Evolutionary conservation across 2,113 vertebrate genomes (phyloP).

Genomic region (Gymnocephalus cernua): DNA sequence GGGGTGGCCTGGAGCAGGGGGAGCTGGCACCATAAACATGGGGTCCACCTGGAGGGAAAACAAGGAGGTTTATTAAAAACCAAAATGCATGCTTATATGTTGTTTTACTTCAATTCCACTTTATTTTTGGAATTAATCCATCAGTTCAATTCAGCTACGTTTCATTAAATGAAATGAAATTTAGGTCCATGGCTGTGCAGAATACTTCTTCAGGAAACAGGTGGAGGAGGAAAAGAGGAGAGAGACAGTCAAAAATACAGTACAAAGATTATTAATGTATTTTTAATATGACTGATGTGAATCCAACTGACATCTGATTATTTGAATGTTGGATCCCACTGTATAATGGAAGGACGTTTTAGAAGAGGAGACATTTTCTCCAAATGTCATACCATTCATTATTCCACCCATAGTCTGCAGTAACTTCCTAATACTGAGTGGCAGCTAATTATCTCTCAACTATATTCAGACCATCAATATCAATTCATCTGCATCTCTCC

Average conservation of each 20-base stretch:
- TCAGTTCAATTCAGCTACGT: background rate
- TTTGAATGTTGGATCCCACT: slow-evolving; percentile 20
- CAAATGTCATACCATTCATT: slow-evolving; percentile 60
- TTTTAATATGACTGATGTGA: slow-evolving; percentile 19
- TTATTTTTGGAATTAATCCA: background rate
- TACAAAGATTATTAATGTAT: slow-evolving; percentile 6
- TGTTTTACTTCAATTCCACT: background rate
- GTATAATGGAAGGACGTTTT: slow-evolving; percentile 37
- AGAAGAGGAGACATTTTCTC: slow-evolving; percentile 47
- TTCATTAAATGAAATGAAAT: slow-evolving; percentile 23
- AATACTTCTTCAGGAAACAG: background rate
- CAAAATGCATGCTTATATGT: background rate
- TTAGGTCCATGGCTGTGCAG: background rate
- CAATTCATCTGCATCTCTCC: background rate
- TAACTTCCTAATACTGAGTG: slow-evolving; percentile 35
- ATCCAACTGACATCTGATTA: slow-evolving; percentile 25
- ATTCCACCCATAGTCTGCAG: slow-evolving; percentile 34
- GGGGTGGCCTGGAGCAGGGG: slow-evolving; percentile 87
- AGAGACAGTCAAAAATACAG: background rate
- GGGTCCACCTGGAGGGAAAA: slow-evolving; percentile 89
- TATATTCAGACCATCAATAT: slow-evolving; percentile 4
- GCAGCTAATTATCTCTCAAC: slow-evolving; percentile 50
- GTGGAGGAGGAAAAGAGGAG: background rate
- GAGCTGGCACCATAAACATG: slow-evolving; percentile 93
- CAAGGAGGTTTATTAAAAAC: slow-evolving; percentile 20